Evolutionary conservation across 2,888 invertebrate species (phyloP).

Genomic region (Microplitis deprimator): DNA sequence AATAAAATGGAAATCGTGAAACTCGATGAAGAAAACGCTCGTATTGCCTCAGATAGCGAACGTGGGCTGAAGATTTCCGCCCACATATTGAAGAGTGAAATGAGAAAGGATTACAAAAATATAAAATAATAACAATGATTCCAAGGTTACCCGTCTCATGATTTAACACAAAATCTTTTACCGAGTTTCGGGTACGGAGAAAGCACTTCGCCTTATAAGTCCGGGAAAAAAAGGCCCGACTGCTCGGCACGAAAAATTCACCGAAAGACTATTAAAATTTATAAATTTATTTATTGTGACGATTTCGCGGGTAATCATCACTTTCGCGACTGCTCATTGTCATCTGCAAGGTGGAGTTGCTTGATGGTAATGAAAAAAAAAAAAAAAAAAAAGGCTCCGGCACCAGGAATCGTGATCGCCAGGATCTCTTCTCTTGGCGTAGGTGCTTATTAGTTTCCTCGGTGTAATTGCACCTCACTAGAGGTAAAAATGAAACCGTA

Average conservation of each 20-base stretch:
- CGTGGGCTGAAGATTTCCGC: background rate
- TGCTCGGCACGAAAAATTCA: background rate
- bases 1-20: no score
- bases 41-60: background rate
- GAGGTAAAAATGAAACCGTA: conserved; percentile 35
- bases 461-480: conserved; percentile 35
- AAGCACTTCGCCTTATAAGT: background rate
- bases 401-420: conserved; percentile 6
- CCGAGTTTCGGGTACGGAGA: background rate
- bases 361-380: background rate
- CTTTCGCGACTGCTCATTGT: no score
- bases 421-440: background rate
- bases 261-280: no score
- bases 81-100: background rate
- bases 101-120: background rate
- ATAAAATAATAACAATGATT: background rate
- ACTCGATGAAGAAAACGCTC: no score
- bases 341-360: background rate
- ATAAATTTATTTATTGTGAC: no score
- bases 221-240: background rate
- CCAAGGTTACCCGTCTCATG: background rate
- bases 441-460: conserved; percentile 48
- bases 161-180: background rate
- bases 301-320: no score
- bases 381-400: background rate